Evolutionary conservation across 1,140 invertebrate genomes (phyloP), one percentile per base, ranked within the genome.

Genomic region (Spodoptera frugiperda): DNA sequence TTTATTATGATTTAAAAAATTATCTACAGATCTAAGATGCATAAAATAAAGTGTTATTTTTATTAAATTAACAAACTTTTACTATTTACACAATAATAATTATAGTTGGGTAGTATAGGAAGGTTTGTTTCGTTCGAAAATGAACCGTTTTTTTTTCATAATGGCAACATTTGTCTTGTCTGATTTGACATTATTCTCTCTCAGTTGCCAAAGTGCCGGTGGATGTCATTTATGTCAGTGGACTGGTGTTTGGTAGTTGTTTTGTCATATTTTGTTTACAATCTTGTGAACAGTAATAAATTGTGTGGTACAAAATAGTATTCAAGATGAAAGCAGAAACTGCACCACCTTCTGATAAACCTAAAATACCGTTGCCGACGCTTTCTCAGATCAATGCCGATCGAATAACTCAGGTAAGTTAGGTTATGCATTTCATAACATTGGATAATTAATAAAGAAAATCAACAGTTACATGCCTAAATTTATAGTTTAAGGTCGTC

Each of bases 331-430:
- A 93, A 78, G 74, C 61, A 3, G 91, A 92, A 44, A 53, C 82
- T 25, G 79, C 83, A 19, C 71, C 82, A 33, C 70, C 89, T 10
- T 57, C 82, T 10, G 91, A 93, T 46, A 95, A 95, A 86, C 93
- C 94, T 61, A 96, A 96, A 89, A 95, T 95, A 85, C 95, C 95
- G 6, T 95, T 96, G 51, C 96, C 96, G 1, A 98, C 98, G 2
- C 95, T 98, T 11, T 96, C 97, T 65, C 97, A 98, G 89, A 98
- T 98, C 17, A 98, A 97, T 91, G 95, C 97, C 33, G 97, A 98
- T 87, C 95, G 95, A 89, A 97, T 98, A 77, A 98, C 97, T 46
- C 96, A 97, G 94, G 96, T 97, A 95, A 94, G 76, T 86, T 77
- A 92, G 92, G 92, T 94, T 92, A 92, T 79, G 17, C 63, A 77